These are phyloP conservation scores for Pteronura brasiliensis DNA, from an alignment of 2,113 vertebrate species.

Conservation along the genomic window DNA sequence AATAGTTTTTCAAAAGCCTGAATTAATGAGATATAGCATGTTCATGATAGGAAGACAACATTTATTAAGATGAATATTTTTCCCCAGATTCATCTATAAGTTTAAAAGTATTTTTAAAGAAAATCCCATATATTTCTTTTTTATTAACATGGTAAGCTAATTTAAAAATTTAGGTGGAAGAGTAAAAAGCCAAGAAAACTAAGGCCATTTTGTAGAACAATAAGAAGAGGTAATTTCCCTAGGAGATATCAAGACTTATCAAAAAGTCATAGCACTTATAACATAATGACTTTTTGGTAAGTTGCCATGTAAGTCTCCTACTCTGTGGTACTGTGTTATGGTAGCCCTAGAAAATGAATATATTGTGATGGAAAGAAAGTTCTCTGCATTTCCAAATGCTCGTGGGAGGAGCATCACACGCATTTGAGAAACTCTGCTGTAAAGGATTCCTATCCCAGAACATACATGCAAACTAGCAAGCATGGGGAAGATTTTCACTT, in stretches of 20 bases:
- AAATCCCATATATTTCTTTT: neutral
- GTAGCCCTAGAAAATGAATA: neutral
- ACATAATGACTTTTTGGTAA: neutral
- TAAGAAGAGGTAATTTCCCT: neutral
- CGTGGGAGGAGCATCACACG: neutral
- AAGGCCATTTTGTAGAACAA: neutral
- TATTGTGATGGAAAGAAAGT: neutral
- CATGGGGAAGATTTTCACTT: neutral
- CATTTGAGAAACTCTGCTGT: neutral
- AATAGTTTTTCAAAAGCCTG: neutral
- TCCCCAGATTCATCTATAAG: neutral
- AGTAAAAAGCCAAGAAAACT: neutral
- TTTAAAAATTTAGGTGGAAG: neutral
- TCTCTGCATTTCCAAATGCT: neutral
- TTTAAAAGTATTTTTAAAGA: constrained; percentile 1
- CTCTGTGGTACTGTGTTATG: neutral
- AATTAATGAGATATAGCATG: neutral
- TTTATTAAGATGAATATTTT: neutral
- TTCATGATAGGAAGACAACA: neutral
- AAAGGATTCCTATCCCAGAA: neutral
- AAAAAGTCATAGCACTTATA: neutral
- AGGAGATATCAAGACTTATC: neutral
- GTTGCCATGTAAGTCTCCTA: neutral
- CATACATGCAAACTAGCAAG: neutral
- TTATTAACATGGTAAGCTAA: constrained; percentile 13